Evolutionary conservation across 2,888 invertebrate genomes (phyloP).

Genomic region (Coenonympha glycerion): DNA sequence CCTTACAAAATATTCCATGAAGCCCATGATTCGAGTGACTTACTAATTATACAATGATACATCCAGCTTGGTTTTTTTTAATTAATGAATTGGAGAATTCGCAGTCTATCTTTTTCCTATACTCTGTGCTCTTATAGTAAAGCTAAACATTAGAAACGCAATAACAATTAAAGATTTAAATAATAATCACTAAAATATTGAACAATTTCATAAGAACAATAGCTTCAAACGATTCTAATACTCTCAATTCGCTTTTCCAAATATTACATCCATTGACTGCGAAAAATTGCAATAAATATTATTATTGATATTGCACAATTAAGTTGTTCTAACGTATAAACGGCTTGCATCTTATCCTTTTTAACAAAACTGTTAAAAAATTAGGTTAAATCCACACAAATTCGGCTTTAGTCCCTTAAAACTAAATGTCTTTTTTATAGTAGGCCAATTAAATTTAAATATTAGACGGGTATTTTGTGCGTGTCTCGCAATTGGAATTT

Average conservation of each 20-base stretch:
- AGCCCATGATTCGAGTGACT: too few relatives aligned
- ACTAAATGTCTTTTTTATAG: not conserved
- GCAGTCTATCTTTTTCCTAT: too few relatives aligned
- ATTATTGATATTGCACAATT: not conserved
- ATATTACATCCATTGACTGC: not conserved
- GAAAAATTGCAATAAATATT: not conserved
- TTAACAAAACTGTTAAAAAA: too few relatives aligned
- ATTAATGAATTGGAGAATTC: too few relatives aligned
- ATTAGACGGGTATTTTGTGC: not conserved
- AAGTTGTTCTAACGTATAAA: too few relatives aligned
- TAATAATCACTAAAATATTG: constrained; percentile 5
- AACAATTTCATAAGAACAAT: constrained; percentile 8
- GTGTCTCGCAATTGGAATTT: not conserved
- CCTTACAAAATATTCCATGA: too few relatives aligned
- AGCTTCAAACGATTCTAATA: not conserved
- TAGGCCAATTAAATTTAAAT: not conserved
- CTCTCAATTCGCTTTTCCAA: not conserved
- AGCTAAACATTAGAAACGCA: constrained; percentile 28
- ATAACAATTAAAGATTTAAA: constrained; percentile 21
- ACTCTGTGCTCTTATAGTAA: too few relatives aligned
- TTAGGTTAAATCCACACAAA: not conserved
- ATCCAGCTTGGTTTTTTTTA: too few relatives aligned
- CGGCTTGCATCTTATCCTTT: too few relatives aligned
- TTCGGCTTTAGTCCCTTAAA: not conserved
- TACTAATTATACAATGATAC: too few relatives aligned